Conservation (phyloP, 2,113 vertebrate genomes). For the Malurus elegans region DNA sequence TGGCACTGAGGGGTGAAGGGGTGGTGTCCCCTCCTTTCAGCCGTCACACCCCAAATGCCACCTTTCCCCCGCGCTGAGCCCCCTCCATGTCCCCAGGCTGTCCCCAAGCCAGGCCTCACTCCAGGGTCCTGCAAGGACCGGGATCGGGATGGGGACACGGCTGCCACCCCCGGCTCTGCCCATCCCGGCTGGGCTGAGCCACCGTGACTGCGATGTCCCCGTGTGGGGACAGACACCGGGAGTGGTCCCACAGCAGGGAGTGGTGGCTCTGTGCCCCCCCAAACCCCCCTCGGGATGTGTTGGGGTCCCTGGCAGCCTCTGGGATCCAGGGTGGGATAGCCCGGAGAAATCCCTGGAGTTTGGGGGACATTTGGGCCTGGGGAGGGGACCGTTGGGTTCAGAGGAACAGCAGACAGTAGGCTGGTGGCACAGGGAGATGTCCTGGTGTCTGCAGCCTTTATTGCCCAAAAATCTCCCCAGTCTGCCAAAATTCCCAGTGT, state of each 20-base stretch:
- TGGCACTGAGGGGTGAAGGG: accelerated
- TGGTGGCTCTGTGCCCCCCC: background rate
- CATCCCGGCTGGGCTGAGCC: background rate
- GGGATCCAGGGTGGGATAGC: background rate
- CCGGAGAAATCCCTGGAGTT: background rate
- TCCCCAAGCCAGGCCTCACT: background rate
- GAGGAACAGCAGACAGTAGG: accelerated
- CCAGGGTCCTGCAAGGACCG: no score
- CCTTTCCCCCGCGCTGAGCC: background rate
- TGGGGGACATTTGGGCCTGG: accelerated
- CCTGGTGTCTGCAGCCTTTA: background rate
- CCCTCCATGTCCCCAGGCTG: background rate
- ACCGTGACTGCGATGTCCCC: background rate
- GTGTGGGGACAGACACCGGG: background rate
- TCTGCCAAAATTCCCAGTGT: background rate
- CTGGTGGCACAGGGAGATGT: background rate
- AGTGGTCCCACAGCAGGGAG: accelerated
- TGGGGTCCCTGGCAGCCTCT: background rate
- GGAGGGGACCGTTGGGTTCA: background rate
- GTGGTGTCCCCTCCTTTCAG: no score
- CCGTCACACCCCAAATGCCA: accelerated
- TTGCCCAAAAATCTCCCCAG: background rate
- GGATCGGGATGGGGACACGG: accelerated
- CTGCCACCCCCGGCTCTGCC: background rate
- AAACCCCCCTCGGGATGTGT: background rate